phyloP scores from a whole-genome alignment of 2,113 vertebrate species.

The Cinclus mexicanus region DNA sequence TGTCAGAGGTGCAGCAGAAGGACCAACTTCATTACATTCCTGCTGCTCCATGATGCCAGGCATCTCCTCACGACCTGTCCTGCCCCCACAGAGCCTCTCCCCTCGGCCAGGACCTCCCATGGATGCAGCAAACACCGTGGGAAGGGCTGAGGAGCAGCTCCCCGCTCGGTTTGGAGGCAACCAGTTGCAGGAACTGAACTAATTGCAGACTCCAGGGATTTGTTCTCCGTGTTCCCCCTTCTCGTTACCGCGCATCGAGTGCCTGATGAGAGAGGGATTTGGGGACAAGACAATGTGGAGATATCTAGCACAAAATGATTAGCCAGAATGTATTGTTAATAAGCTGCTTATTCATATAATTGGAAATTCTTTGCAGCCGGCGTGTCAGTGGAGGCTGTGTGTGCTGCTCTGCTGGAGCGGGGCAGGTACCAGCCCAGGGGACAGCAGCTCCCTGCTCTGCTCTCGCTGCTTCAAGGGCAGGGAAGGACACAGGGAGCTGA shows the following conservation, averaged over 20 bases:
- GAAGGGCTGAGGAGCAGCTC: not conserved
- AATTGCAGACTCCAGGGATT: constrained; percentile 29
- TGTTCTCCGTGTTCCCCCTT: not conserved
- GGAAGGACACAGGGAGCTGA: not conserved
- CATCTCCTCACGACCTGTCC: not conserved
- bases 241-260: constrained; percentile 37
- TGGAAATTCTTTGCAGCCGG: constrained; percentile 44
- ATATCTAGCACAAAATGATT: constrained; percentile 48
- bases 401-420: constrained; percentile 40
- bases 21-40: not conserved
- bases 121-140: fast-evolving
- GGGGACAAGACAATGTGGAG: constrained; percentile 43
- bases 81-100: not conserved
- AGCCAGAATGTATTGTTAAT: constrained; percentile 51
- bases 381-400: not conserved
- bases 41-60: not conserved
- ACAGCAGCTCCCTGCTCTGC: not conserved
- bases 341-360: constrained; percentile 63
- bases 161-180: not conserved
- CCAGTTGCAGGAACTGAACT: not conserved
- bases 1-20: not conserved
- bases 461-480: not conserved
- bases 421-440: constrained; percentile 6
- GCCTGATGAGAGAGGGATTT: constrained; percentile 67
- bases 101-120: not conserved